Base-by-base conservation (phyloP, 2,113 vertebrate genomes). In the Nothoprocta pentlandii region DNA sequence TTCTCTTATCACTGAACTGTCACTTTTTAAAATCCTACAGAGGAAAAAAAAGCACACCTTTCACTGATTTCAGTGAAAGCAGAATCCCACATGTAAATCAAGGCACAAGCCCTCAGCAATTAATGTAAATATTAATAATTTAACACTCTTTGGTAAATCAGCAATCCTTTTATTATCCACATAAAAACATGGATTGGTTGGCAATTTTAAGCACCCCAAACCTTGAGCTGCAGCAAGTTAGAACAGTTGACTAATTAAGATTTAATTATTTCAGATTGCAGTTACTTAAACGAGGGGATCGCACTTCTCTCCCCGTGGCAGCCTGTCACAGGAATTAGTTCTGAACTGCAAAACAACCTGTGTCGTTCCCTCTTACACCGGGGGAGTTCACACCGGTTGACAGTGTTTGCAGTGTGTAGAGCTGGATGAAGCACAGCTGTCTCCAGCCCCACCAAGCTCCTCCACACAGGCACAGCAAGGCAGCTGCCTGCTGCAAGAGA, bases 251-350 rank as follows among this genome's bases (percentile, higher is more conserved):
- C 47, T 64, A 58, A 85, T 68, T 77, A 87, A 87, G 6, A 44
- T 44, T 84, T 67, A 89, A 89, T 83, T 78, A 67, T 44, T 85
- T 87, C 34, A 78, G 49, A 66, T 39, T 51, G 20, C 26, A 46
- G 25, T 78, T 92, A 81, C 20, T 64, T 64, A 56, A 78, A 56
- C 30, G 26, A 42, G 12, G 39, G 34, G 26, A 86, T 81, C 39
- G 21, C 66, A 46, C 61, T 61, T 42, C n/a, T 84, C 26, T 34
- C 62, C 49, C 67, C 16, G 62, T 15, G 32, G 75, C 32, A 78
- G 41, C 23, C 42, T 46, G 26, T 74, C 59, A 46, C 9, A 59
- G 28, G 63, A 53, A 34, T 81, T 63, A 54, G 54, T 82, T 89
- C 16, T 44, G 51, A 69, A 34, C 46, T 26, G 56, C 23, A 16